Conservation (phyloP, 1,140 invertebrate genomes). For the Bombus waltoni region DNA sequence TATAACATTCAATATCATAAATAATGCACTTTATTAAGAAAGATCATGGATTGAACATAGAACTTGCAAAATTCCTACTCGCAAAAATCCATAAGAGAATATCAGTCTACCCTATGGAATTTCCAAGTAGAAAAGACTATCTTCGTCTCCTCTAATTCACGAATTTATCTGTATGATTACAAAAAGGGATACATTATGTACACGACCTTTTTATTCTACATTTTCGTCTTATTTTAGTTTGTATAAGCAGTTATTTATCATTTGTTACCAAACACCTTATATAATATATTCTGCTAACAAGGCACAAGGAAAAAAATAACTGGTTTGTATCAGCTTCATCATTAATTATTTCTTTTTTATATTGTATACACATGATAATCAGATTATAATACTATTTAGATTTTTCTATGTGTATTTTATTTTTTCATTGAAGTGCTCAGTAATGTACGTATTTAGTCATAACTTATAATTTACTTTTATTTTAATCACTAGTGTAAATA, state of each 20-base stretch:
- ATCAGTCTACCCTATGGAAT: no score
- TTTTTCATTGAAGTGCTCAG: neutral
- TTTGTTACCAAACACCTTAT: neutral
- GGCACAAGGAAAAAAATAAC: constrained; percentile 40
- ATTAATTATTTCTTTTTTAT: neutral
- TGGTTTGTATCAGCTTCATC: constrained; percentile 58
- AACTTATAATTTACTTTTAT: neutral
- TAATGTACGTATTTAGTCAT: constrained; percentile 9
- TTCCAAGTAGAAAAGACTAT: no score
- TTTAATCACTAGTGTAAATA: constrained; percentile 13
- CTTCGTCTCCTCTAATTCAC: no score
- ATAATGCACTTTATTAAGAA: no score
- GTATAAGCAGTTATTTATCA: neutral
- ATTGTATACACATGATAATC: neutral
- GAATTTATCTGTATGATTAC: no score
- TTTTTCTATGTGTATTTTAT: constrained; percentile 21
- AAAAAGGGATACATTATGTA: no score
- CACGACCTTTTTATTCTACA: neutral
- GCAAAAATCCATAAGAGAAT: neutral
- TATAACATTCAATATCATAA: neutral
- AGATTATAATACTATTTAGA: constrained; percentile 3
- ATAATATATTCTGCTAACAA: constrained; percentile 40
- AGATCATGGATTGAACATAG: no score
- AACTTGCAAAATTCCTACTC: neutral
- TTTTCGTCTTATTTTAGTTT: neutral